Base-by-base conservation (phyloP, 2,797 vertebrate species). In the Eidolon dupreanum region DNA sequence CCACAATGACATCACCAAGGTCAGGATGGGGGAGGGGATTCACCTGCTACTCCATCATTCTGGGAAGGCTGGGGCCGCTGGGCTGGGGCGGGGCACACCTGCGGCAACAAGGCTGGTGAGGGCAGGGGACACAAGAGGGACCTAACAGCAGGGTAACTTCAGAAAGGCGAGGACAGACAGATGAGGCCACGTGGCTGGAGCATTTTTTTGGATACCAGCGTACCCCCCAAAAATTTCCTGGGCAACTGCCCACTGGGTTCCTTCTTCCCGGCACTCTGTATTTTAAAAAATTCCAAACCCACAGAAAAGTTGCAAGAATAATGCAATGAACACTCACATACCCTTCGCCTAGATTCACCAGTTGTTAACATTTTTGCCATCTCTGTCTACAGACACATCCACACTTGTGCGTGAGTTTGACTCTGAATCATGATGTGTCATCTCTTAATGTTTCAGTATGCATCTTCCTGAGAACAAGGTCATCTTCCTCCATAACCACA, bases 1-100 rank as follows among this genome's bases (percentile, higher is more conserved):
- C 46, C n/a, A 13, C 1, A 3, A 0, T 66, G 46, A 16, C 12
- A 17, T 12, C 36, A 2, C 1, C 8, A 22, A 70, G 20, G 71
- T 55, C 46, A 28, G 78, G 73, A 43, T 2, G n/a, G 22, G 10
- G 36, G 79, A 46, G 33, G 33, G 36, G 8, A 28, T 9, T 31
- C 38, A 11, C n/a, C 19, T 7, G 26, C 57, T 55, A 59, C 41
- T 28, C 0, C 6, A 3, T 28, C 26, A 5, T 36, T 33, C 49
- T 61, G 61, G 68, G 43, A 46, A 46, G 75, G 12, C n/a, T 6
- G 6, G 33, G 49, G 36, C 46, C 73, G 41, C 11, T 36, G 63
- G 0, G 12, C 73, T 70, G 33, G 2, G 46, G 10, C 6, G 20
- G 5, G 9, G 24, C 53, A 85, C 24, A 36, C 28, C 51, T 20